Conservation (phyloP, 1,140 invertebrate species). For the Drosophila aff. region DNA sequence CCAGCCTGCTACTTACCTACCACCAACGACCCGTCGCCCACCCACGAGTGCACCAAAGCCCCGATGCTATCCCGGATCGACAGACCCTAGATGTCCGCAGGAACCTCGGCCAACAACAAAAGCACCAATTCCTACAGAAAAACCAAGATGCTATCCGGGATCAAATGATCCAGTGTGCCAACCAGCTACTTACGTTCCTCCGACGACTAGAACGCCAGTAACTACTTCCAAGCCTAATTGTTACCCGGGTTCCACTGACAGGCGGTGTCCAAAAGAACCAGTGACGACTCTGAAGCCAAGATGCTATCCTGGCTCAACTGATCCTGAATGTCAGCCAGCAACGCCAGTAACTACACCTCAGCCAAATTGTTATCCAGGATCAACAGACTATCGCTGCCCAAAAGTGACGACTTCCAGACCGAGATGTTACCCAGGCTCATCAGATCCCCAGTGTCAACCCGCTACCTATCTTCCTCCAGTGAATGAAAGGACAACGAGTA, state of each 20-base stretch:
- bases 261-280: background rate
- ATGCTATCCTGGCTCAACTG: background rate
- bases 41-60: background rate
- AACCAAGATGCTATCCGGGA: background rate
- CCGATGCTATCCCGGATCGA: background rate
- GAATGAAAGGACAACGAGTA: conserved; percentile 13
- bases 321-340: background rate
- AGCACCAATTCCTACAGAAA: background rate
- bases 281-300: background rate
- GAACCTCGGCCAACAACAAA: background rate
- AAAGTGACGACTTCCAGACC: background rate
- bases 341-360: too few relatives aligned
- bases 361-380: conserved; percentile 33
- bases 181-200: background rate
- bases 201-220: background rate
- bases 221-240: background rate
- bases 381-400: background rate
- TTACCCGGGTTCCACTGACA: background rate
- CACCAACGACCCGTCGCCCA: background rate
- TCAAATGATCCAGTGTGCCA: background rate
- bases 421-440: conserved; percentile 33
- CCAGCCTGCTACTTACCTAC: background rate
- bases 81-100: background rate
- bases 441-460: conserved; percentile 16
- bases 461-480: conserved; percentile 16